Base-by-base conservation (phyloP, 2,888 invertebrate species). In the Autographa gamma region DNA sequence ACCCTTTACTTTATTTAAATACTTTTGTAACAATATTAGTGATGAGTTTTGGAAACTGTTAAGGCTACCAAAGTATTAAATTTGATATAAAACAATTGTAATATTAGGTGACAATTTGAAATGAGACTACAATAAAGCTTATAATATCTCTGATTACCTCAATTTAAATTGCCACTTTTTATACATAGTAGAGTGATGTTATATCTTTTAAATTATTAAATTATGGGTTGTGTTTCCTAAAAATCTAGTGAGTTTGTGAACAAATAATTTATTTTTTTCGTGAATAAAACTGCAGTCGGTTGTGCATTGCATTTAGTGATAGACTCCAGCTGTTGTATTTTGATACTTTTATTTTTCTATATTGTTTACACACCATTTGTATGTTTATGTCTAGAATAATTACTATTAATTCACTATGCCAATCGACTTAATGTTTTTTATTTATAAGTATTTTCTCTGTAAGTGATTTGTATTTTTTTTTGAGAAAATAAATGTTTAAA, bases 221-320 rank as follows among this genome's bases (percentile, higher is more conserved):
- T 56, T 64, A 71, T 78, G 69, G 81, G 79, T 81, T 83, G 81
- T 81, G 79, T 81, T 81, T 83, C 74, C 76, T 83, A 76, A 63
- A 76, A 63, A 67, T 58, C 38, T 75, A 67, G 65, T 69, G 66
- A 78, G 63, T 62, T 52, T 52, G 60, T 34, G 79, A 83, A 83
- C 79, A 83, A 83, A 69, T 62, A 63, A 19, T 71, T 48, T 34
- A 67, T 71, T 56, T 72, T 32, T 58, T 63, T 56, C 14, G n/a
- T 38, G 0, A 54, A 48, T 63, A 8, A 48, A 56, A 59, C 19
- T 61, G 34, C 60, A 59, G 61, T 34, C 63, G 74, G 80, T 80
- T 72, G 68, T 67, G 41, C 71, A 25, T 60, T 69, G 76, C 66
- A 76, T 72, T 72, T 80, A 72, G 19, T 66, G 16, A 70, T 68